Percentiles rank a stretch among this genome's conserved stretches.
phyloP scores from a whole-genome alignment of 2,113 vertebrate genomes.

The Spermophilus dauricus region DNA sequence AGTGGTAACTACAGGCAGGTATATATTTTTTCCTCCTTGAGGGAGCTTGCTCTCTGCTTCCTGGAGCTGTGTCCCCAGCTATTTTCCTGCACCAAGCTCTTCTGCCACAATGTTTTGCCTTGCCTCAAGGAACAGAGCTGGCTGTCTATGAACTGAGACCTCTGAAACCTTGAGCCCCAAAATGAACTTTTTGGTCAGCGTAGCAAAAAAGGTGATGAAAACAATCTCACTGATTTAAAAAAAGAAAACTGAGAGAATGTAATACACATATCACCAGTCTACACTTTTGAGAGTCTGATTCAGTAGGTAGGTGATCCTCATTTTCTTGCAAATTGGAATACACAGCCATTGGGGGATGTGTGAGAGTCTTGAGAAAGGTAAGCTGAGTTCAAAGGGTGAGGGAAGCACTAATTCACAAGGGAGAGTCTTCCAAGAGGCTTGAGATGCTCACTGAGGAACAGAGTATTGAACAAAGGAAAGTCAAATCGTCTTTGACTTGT shows the following conservation, averaged over 20 bases:
- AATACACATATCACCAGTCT: background rate
- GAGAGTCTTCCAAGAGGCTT: background rate
- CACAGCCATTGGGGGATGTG: no score
- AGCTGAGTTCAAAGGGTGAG: background rate
- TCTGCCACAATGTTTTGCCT: no score
- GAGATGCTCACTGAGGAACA: background rate
- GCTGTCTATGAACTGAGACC: no score
- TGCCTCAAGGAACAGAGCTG: no score
- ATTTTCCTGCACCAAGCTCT: no score
- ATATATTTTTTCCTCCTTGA: no score
- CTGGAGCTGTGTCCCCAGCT: no score
- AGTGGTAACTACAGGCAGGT: no score
- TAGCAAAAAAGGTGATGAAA: no score
- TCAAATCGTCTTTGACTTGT: background rate
- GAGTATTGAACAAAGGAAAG: background rate
- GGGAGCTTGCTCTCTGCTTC: no score
- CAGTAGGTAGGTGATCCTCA: background rate
- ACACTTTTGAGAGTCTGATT: constrained; percentile 22
- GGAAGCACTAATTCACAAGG: background rate
- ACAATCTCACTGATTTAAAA: background rate
- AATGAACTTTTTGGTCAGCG: no score
- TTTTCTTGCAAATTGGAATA: background rate
- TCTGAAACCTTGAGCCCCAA: no score
- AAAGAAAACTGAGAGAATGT: background rate
- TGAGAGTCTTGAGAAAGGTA: background rate